phyloP scores from a whole-genome alignment of 2,113 vertebrate species.

The Xenotilapia longispinis region DNA sequence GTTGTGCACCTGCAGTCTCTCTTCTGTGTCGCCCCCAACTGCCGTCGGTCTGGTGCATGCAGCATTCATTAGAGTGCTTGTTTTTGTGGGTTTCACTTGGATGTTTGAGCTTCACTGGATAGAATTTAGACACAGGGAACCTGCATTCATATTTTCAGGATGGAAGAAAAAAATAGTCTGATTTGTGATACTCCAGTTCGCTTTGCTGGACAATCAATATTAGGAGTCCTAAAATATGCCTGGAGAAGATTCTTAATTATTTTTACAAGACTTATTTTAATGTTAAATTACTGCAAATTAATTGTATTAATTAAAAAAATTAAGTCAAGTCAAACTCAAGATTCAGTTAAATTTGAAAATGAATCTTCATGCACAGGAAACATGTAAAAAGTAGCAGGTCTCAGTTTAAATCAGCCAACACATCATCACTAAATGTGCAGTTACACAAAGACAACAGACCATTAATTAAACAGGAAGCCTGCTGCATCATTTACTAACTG shows the following conservation, averaged over 20 bases:
- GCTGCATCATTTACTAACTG: background rate
- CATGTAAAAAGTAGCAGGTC: background rate
- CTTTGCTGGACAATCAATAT: background rate
- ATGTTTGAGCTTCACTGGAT: background rate
- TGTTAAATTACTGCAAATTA: background rate
- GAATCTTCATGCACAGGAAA: background rate
- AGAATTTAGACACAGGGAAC: background rate
- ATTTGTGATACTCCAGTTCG: background rate
- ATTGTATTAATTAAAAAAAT: background rate
- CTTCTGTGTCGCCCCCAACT: background rate
- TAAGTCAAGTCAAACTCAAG: background rate
- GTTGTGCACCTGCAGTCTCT: constrained; percentile 6
- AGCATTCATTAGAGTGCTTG: background rate
- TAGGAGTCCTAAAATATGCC: background rate
- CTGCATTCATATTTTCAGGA: background rate
- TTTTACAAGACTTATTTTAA: background rate
- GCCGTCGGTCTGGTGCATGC: background rate
- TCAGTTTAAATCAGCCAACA: background rate
- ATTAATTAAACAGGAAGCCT: background rate
- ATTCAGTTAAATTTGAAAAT: background rate
- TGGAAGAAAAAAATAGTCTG: background rate
- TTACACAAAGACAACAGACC: background rate
- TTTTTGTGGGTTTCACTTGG: background rate
- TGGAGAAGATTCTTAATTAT: background rate
- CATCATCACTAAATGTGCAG: background rate